Evolutionary conservation across 2,888 invertebrate genomes (phyloP), one percentile per base, ranked within the genome.

Genomic region (Sicus ferrugineus): DNA sequence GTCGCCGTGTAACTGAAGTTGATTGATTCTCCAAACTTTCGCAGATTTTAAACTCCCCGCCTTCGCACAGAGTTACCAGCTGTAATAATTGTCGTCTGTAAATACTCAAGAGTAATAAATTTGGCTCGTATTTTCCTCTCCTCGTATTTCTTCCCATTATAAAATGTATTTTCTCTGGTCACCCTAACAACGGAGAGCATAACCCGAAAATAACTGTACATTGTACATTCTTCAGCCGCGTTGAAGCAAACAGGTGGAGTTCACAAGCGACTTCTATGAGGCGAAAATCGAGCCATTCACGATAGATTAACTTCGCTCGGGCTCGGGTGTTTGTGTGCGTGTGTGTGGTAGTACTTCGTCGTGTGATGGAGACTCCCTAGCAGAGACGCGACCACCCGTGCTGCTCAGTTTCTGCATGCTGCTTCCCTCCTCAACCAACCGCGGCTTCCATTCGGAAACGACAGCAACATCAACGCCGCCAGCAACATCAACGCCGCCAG

Each of bases 261-360:
- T 6, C 38, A 9, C 6, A 11, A 34, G 38, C 11, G 38, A 9
- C 38, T 34, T 34, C 38, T 34, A 11, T 34, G 38, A 11, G n/a
- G 3, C 21, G 6, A 6, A 30, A 14, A 11, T 21, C 26, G 52
- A 26, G 7, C 3, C 4, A 67, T 63, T 70, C 70, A 70, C 70
- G 67, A 70, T 67, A 48, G 56, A 48, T 34, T 34, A 66, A n/a
- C 21, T 16, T 19, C 21, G 48, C 48, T 16, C 23, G 34, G 59
- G 7, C n/a, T 11, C 3, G n/a, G 46, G 46, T 14, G 38, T 56
- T 23, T 63, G 48, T 48, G 16, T 59, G 4, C 66, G 56, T 48
- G 6, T 65, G 34, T 58, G 16, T 64, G 19, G n/a, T n/a, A n/a
- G n/a, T n/a, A n/a, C n/a, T n/a, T n/a, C n/a, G n/a, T n/a, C n/a